Evolutionary conservation across 2,113 vertebrate genomes (phyloP), one percentile per base, ranked within the genome.

Genomic region (Tychaedon coryphoeus): DNA sequence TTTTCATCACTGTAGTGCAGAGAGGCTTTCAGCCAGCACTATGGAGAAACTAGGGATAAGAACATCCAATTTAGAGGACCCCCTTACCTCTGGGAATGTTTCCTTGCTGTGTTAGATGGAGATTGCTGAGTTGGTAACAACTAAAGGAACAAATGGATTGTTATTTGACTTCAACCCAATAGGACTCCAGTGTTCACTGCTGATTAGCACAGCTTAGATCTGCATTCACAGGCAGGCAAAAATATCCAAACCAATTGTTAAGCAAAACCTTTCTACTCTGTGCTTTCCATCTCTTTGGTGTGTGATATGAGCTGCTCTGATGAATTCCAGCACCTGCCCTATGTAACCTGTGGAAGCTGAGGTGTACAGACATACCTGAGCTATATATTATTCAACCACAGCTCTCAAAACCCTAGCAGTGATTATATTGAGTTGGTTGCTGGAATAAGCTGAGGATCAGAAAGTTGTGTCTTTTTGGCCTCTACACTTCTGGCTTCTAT

Each of bases 51-150:
- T 43, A 23, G 45, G 84, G 88, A 88, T 94, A 87, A 95, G 95
- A 94, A 77, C 62, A 91, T 65, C 79, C 83, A 83, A 66, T 93
- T 88, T 83, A 83, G 84, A 85, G 78, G 73, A 86, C 73, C 74
- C 51, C 60, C 45, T 82, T 77, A 88, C 82, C 87, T 86, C 75
- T 80, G 94, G 90, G 85, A 92, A 73, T 0, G 12, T 80, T 94
- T 78, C 42, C 54, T 88, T 76, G 72, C 92, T 91, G 74, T 86
- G 87, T 80, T 54, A 90, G 86, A 60, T 75, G 71, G 83, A 91
- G 92, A 79, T 94, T 92, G 96, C 92, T 57, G 94, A 96, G 79
- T 83, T 94, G 92, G 94, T 96, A 92, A 94, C 85, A 86, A 40
- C 93, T 77, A 40, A 66, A 53, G 58, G 80, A 90, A 85, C 80